phyloP scores from a whole-genome alignment of 2,888 invertebrate genomes.

The Meiosimyza decipiens region DNA sequence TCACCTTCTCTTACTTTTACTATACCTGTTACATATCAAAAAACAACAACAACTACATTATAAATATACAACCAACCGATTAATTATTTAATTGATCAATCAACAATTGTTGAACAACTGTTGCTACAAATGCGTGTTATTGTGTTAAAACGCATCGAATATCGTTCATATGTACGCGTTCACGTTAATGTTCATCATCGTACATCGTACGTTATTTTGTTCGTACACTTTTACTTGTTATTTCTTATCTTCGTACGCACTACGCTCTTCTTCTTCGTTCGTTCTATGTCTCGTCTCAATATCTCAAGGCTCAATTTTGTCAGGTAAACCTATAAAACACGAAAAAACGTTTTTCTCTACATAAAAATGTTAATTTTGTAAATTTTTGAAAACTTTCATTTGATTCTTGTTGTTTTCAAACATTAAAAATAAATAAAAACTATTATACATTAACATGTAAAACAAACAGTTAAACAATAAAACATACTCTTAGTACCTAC shows the following conservation, averaged over 20 bases:
- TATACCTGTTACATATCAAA: neutral
- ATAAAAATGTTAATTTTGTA: conserved; percentile 23
- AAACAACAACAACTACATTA: conserved; percentile 21
- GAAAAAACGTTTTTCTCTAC: conserved; percentile 21
- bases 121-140: conserved; percentile 16
- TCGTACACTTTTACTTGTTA: conserved; percentile 25
- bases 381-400: conserved; percentile 28
- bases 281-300: conserved; percentile 15
- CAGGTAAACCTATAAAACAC: conserved; percentile 62
- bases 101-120: conserved; percentile 24
- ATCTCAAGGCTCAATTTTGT: conserved; percentile 66
- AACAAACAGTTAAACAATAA: conserved; percentile 15
- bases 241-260: conserved; percentile 31
- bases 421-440: conserved; percentile 6
- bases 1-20: conserved; percentile 14
- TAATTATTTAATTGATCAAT: conserved; percentile 5
- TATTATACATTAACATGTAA: conserved; percentile 14
- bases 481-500: neutral
- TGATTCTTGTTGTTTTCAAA: conserved; percentile 32
- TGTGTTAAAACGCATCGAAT: neutral
- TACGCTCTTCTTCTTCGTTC: conserved; percentile 19
- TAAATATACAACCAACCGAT: conserved; percentile 16
- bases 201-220: conserved; percentile 7
- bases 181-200: neutral
- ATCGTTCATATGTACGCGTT: neutral